Evolutionary conservation across 2,113 vertebrate species (phyloP), one percentile per base, ranked within the genome.

Genomic region (Protobothrops flavoviridis): DNA sequence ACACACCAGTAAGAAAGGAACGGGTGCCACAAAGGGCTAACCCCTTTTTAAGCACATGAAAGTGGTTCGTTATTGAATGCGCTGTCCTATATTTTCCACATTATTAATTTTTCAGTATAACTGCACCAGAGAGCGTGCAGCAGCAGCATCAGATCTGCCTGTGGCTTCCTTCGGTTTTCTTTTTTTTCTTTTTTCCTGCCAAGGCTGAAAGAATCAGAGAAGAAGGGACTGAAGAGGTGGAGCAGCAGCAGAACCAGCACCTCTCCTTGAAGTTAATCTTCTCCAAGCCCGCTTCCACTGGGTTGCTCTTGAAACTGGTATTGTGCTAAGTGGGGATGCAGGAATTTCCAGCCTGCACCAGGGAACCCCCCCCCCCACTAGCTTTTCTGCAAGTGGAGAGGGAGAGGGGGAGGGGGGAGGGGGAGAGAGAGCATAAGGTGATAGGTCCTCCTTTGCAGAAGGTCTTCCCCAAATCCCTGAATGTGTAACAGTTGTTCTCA

Each of bases 61-160:
- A 87, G 85, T 45, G 45, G 53, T 64, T 64, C 91, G 87, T 92
- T 92, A 56, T 61, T 26, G 26, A 92, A 92, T 87, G 91, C 7
- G 39, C 57, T 87, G 57, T 61, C 85, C 91, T 92, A 64, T 87
- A 92, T 92, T 92, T 61, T 92, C 91, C 85, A 92, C 85, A 9
- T 92, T 92, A 87, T 92, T 92, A 92, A 92, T 86, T 92, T 64
- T 61, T 85, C 91, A 56, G 85, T 92, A 59, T 59, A 87, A 53
- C 52, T 33, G 39, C 17, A 55, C n/a, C 45, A 23, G 90, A 69
- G 7, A 91, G 90, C 20, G 39, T 26, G 29, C n/a, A 55, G 90
- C 12, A 52, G 7, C 53, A 21, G 21, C 90, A 21, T 39, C 10
- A 74, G 15, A 8, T 3, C 20, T 53, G 61, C 61, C 48, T 91